Base-by-base conservation (phyloP, 2,888 invertebrate genomes). In the Tenthredo scrophulariae region DNA sequence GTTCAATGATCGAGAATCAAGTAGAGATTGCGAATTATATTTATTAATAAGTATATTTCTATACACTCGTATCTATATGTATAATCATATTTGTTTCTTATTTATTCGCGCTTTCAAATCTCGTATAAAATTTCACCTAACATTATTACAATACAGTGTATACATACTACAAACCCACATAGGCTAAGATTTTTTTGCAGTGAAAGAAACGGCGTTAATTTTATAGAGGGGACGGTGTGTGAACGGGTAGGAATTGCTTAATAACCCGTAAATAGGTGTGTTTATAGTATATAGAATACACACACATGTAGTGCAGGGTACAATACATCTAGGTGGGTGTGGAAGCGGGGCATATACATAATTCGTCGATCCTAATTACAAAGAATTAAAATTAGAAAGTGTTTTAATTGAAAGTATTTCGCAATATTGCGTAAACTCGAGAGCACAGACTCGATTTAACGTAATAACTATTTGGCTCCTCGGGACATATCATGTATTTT, bases 301-400 rank as follows among this genome's bases (percentile, higher is more conserved):
- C 22, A 43, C 5, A 13, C 22, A 1, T 22, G 2, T 65, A 15
- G 40, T 67, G 46, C n/a, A n/a, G n/a, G 67, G 5, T 84, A 77
- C 22, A 26, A 46, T 86, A 74, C 22, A 62, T 7, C 29, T 18
- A 33, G 15, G 67, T 65, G 33, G 67, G 70, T 70, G 83, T 46
- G 67, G 43, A 83, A 43, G 67, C 62, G 50, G 82, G 26, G 86
- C 74, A 85, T 87, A 85, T 87, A 88, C 88, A 88, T 89, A 90
- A 89, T 90, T 91, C 90, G 89, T 90, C 89, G 89, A 91, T 91
- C 90, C 88, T 90, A 91, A 92, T 92, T 91, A 90, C 90, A 86
- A 90, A 86, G 89, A 91, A 88, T 89, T 89, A 90, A 91, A 90
- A 91, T 91, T 91, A 92, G 91, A 92, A 92, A 92, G 91, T 88